phyloP scores from a whole-genome alignment of 2,113 vertebrate genomes.

The Ranitomeya variabilis region DNA sequence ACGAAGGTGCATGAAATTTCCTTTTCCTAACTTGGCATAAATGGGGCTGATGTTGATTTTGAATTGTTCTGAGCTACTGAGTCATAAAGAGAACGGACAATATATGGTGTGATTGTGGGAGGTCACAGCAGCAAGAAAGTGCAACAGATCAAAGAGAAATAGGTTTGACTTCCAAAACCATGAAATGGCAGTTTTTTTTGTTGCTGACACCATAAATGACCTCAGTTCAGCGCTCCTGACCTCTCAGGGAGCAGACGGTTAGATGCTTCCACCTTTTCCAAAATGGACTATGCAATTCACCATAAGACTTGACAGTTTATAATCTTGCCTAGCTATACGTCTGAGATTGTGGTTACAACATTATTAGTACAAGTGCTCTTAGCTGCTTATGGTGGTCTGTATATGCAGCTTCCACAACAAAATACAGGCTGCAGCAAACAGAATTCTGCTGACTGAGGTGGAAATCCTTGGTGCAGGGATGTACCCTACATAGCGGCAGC shows the following conservation, averaged over 20 bases:
- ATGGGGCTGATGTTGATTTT: not conserved
- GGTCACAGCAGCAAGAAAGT: slow-evolving; percentile 20
- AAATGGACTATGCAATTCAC: no score
- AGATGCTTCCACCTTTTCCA: not conserved
- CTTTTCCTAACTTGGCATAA: slow-evolving; percentile 8
- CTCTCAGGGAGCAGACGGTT: not conserved
- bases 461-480: no score
- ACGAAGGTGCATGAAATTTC: no score
- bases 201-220: not conserved
- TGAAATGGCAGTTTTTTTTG: not conserved
- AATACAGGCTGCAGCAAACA: no score
- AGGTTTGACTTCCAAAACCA: slow-evolving; percentile 2
- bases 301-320: no score
- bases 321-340: no score
- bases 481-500: no score
- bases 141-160: slow-evolving; percentile 19
- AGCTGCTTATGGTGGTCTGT: no score
- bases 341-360: no score
- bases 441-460: no score
- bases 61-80: not conserved
- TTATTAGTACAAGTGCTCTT: no score
- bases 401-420: no score
- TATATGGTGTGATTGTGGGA: not conserved
- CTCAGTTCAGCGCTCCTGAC: not conserved
- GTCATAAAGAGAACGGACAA: slow-evolving; percentile 14